These are phyloP conservation scores for Poicephalus gulielmi DNA, from an alignment of 2,113 vertebrate species.

Conservation along the genomic window DNA sequence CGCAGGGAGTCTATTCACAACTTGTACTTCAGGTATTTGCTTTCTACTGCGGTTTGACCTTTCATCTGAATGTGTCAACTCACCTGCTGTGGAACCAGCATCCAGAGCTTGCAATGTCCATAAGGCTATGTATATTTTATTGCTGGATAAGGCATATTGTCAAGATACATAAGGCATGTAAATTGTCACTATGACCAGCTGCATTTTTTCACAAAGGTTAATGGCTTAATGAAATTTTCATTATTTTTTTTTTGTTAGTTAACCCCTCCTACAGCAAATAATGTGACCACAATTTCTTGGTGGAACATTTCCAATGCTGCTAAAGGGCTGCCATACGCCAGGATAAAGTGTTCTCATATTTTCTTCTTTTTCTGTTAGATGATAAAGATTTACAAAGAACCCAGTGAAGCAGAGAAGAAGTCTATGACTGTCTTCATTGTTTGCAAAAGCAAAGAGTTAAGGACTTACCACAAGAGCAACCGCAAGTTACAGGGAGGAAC, in stretches of 20 bases:
- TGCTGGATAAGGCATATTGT: not conserved
- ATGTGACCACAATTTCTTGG: not conserved
- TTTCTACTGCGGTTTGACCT: conserved; percentile 53
- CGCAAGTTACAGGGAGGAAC: not conserved
- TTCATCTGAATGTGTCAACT: conserved; percentile 20
- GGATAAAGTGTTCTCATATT: not conserved
- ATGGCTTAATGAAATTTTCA: not conserved
- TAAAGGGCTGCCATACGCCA: not conserved
- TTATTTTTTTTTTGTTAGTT: not conserved
- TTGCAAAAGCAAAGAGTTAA: not conserved
- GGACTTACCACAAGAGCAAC: not conserved
- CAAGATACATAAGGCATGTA: conserved; percentile 13
- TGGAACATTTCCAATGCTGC: not conserved
- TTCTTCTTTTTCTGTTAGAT: not conserved
- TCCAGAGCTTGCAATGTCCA: not conserved
- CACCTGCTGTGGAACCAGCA: conserved; percentile 25
- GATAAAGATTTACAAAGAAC: not conserved
- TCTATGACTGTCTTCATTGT: not conserved
- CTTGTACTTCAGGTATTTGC: not conserved
- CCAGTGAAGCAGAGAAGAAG: not conserved
- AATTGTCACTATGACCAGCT: conserved; percentile 6
- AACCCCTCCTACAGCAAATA: not conserved
- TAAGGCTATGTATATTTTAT: conserved; percentile 28
- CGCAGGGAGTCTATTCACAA: not conserved
- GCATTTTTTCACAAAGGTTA: conserved; percentile 34